Conservation (phyloP, 2,797 vertebrate species). For the Steatocranus sp. region DNA sequence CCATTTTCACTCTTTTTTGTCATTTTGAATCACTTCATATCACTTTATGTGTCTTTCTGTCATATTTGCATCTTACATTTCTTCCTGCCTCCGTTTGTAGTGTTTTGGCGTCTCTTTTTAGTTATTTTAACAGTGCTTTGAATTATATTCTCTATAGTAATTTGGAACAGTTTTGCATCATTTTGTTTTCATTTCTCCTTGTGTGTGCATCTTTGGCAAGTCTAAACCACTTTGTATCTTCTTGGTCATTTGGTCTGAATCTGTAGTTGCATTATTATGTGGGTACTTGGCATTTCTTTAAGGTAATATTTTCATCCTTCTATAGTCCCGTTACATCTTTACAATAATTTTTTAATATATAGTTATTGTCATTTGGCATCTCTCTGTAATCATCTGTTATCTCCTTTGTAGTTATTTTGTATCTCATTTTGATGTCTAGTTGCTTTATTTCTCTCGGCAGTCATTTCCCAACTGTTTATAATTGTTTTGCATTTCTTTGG, state of each 20-base stretch:
- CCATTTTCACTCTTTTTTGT: not conserved
- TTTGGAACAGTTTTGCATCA: not conserved
- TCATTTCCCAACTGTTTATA: not conserved
- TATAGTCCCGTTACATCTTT: fast-evolving
- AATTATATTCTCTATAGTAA: not conserved
- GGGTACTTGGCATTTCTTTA: not conserved
- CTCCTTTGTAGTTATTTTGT: not conserved
- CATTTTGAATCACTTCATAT: not conserved
- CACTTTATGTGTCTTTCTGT: not conserved
- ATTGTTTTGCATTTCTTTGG: not conserved
- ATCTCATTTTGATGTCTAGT: not conserved
- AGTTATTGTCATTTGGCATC: not conserved
- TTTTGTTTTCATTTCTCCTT: not conserved
- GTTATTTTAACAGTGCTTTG: not conserved
- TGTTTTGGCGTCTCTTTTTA: not conserved
- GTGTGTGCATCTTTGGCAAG: not conserved
- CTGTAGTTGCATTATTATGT: not conserved
- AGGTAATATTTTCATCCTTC: not conserved
- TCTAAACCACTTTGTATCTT: not conserved
- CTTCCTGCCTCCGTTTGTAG: not conserved
- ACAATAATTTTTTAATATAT: not conserved
- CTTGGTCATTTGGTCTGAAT: not conserved
- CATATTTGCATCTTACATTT: not conserved
- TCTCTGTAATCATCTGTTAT: not conserved
- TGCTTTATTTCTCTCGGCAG: not conserved